Evolutionary conservation across 2,888 invertebrate genomes (phyloP).

Genomic region (Megaustenia siamemsis): DNA sequence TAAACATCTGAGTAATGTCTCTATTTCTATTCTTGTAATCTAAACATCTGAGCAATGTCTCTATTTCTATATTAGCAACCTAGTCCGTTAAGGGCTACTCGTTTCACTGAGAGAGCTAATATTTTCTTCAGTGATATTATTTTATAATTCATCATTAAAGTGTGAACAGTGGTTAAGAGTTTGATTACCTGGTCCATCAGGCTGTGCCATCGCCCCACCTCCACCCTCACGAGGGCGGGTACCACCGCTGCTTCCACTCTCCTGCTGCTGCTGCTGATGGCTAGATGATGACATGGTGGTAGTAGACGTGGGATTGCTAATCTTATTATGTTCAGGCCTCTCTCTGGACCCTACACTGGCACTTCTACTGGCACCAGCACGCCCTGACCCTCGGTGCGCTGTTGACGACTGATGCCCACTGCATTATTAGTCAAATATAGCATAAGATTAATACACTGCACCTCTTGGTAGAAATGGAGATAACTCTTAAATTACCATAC

Average conservation of each 20-base stretch:
- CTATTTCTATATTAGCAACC: too few species aligned
- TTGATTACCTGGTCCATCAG: constrained; percentile 49
- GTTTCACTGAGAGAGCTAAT: too few species aligned
- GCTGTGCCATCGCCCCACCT: constrained; percentile 33
- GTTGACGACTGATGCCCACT: constrained; percentile 58
- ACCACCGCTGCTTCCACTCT: constrained; percentile 39
- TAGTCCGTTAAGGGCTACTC: too few species aligned
- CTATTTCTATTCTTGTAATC: too few species aligned
- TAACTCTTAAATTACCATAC: too few species aligned
- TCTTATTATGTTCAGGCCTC: constrained; percentile 23
- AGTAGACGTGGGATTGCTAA: constrained; percentile 27
- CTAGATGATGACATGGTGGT: constrained; percentile 46
- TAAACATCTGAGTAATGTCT: too few species aligned
- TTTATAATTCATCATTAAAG: too few species aligned
- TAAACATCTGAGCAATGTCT: too few species aligned
- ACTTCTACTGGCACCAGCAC: constrained; percentile 47
- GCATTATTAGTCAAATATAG: background rate
- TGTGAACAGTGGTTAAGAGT: too few species aligned
- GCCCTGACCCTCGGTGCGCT: constrained; percentile 48
- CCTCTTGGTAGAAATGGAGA: too few species aligned
- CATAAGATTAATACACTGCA: background rate
- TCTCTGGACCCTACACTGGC: constrained; percentile 40
- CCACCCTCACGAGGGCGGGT: constrained; percentile 51
- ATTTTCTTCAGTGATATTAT: too few species aligned
- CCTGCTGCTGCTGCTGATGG: constrained; percentile 39